phyloP scores from a whole-genome alignment of 2,888 invertebrate genomes.

The Drepanosiphum platanoidis region DNA sequence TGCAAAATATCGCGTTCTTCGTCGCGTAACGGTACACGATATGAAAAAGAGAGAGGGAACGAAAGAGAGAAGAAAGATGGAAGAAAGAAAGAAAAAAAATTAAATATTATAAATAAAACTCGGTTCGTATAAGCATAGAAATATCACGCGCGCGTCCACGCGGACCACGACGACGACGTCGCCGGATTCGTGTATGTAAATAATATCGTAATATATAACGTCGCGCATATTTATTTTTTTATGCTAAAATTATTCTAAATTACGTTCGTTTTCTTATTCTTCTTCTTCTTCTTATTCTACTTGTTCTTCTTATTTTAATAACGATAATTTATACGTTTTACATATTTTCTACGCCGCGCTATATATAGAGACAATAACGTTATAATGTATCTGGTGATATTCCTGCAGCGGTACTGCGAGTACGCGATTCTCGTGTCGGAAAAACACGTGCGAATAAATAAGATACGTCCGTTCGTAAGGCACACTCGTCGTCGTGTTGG shows the following conservation, averaged over 20 bases:
- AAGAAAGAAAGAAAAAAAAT: background rate
- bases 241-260: conserved; percentile 9
- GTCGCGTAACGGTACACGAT: background rate
- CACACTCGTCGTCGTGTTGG: too few species aligned
- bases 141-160: background rate
- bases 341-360: too few species aligned
- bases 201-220: background rate
- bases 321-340: background rate
- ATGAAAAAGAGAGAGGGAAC: background rate
- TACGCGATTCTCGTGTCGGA: background rate
- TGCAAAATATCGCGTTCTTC: background rate
- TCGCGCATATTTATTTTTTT: background rate
- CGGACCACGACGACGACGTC: background rate
- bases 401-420: background rate
- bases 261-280: background rate
- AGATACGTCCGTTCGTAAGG: background rate
- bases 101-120: background rate
- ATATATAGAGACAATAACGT: background rate
- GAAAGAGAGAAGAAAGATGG: background rate
- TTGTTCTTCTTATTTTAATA: background rate
- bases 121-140: background rate
- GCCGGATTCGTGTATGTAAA: background rate
- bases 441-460: conserved; percentile 9
- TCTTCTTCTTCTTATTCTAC: background rate
- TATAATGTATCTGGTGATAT: background rate